Evolutionary conservation across 2,888 invertebrate species (phyloP).

Genomic region (Ophioninae sp.): DNA sequence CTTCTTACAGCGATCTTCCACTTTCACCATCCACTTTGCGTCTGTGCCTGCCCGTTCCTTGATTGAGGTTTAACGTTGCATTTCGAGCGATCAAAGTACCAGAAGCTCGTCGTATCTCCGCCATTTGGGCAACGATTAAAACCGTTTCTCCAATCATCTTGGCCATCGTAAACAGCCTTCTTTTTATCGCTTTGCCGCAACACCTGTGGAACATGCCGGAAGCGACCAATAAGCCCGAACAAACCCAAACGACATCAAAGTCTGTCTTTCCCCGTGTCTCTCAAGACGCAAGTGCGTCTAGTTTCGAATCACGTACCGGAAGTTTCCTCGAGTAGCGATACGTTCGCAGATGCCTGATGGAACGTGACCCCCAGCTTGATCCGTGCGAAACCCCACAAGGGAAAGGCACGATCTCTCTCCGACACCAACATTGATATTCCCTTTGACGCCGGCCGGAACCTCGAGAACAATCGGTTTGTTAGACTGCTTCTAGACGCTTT

Average conservation of each 20-base stretch:
- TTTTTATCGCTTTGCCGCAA: too few relatives aligned
- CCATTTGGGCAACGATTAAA: too few relatives aligned
- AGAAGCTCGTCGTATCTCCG: background rate
- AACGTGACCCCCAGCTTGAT: conserved; percentile 25
- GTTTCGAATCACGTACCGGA: conserved; percentile 11
- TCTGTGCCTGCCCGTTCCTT: conserved; percentile 1
- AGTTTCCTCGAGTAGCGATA: conserved; percentile 4
- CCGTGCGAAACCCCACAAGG: conserved; percentile 19
- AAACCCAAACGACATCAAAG: too few relatives aligned
- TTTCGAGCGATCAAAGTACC: background rate
- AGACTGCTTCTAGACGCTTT: conserved; percentile 9
- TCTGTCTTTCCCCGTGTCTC: background rate
- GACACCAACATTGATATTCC: conserved; percentile 47
- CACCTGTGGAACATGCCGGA: too few relatives aligned
- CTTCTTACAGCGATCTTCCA: background rate
- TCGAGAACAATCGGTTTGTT: conserved; percentile 47
- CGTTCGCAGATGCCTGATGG: conserved; percentile 16
- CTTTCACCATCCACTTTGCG: conserved; percentile 11
- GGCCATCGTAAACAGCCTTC: too few relatives aligned
- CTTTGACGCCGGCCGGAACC: conserved; percentile 40
- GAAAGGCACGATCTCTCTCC: conserved; percentile 26
- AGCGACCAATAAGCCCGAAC: too few relatives aligned
- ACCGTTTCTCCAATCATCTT: too few relatives aligned
- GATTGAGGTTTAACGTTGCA: conserved; percentile 1
- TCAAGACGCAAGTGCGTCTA: background rate